These are phyloP conservation scores for Pinna nobilis DNA, from an alignment of 1,140 invertebrate species.

Conservation along the genomic window DNA sequence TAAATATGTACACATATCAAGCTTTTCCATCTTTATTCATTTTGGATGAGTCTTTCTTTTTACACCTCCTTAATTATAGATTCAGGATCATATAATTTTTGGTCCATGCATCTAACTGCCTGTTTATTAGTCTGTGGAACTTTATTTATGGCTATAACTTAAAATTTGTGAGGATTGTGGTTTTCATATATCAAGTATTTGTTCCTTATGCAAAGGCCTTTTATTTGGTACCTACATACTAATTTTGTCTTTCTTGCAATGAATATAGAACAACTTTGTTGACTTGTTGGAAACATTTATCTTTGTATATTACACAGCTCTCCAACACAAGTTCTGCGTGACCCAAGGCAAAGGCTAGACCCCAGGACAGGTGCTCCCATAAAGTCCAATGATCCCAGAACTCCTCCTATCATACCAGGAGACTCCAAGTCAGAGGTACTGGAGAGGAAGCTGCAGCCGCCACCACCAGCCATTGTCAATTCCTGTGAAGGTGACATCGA, in stretches of 20 bases:
- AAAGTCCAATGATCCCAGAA: neutral
- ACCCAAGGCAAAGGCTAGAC: constrained; percentile 8
- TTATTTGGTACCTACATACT: neutral
- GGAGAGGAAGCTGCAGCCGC: too few species aligned
- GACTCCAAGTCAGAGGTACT: neutral
- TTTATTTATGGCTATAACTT: neutral
- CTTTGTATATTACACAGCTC: too few species aligned
- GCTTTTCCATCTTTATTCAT: too few species aligned
- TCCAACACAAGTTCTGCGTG: neutral
- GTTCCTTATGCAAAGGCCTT: neutral
- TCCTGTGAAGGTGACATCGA: constrained; percentile 49
- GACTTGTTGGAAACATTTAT: too few species aligned
- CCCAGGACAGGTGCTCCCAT: neutral
- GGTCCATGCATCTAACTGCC: too few species aligned
- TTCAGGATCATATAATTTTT: neutral
- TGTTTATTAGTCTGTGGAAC: neutral
- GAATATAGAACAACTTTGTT: neutral
- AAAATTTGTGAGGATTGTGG: neutral
- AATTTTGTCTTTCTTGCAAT: too few species aligned
- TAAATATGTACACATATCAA: too few species aligned
- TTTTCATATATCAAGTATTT: neutral
- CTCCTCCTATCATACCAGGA: constrained; percentile 13
- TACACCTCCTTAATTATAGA: neutral
- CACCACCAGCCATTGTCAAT: constrained; percentile 42
- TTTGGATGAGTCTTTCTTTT: neutral